These are phyloP conservation scores for Elaphurus davidianus DNA, from an alignment of 2,113 vertebrate species.

Conservation along the genomic window DNA sequence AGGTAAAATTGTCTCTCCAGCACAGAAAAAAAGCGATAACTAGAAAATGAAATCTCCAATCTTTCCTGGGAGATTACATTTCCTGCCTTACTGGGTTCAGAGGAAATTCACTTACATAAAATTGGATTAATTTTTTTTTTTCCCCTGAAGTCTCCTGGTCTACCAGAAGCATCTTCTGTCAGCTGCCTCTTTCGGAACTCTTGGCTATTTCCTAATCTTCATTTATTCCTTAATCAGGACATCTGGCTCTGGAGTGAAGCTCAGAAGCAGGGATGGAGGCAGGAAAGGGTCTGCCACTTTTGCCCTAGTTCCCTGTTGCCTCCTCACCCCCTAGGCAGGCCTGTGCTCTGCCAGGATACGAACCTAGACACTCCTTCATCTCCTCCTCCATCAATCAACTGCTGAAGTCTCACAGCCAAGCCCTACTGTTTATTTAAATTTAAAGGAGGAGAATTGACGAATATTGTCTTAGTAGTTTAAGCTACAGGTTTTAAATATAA, in stretches of 20 bases:
- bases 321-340: not conserved
- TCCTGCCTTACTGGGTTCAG: constrained; percentile 36
- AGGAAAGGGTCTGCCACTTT: not conserved
- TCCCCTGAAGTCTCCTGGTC: not conserved
- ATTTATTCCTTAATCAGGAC: constrained; percentile 32
- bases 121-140: constrained; percentile 43
- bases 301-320: no score
- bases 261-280: not conserved
- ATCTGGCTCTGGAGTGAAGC: constrained; percentile 8
- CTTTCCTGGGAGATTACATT: constrained; percentile 37
- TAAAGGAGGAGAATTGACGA: not conserved
- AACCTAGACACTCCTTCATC: not conserved
- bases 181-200: not conserved
- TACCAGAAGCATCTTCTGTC: constrained; percentile 8
- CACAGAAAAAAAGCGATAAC: not conserved
- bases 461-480: not conserved
- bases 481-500: not conserved
- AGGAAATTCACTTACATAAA: constrained; percentile 65
- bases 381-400: not conserved
- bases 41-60: constrained; percentile 36
- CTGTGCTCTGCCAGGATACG: rapidly evolving
- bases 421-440: not conserved
- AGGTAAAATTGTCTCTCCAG: not conserved
- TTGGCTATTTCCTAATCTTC: not conserved
- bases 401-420: not conserved